These are phyloP conservation scores for Lagria hirta DNA, from an alignment of 2,888 invertebrate genomes.

Conservation along the genomic window DNA sequence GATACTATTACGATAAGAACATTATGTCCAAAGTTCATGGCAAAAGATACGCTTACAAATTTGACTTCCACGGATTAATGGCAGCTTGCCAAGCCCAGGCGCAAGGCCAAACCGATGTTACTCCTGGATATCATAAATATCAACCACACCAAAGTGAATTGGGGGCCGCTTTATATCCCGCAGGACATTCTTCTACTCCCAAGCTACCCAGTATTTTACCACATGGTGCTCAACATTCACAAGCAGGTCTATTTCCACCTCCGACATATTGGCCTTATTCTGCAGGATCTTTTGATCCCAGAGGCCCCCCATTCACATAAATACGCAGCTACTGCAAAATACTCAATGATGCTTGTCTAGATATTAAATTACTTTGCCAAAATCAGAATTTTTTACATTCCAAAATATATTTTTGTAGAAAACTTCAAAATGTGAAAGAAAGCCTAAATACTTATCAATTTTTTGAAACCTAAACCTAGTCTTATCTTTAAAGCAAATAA, in stretches of 20 bases:
- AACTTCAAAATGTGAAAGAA: too few relatives aligned
- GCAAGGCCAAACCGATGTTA: slow-evolving; percentile 59
- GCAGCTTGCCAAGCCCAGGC: slow-evolving; percentile 84
- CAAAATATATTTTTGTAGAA: slow-evolving; percentile 3
- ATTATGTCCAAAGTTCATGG: slow-evolving; percentile 99
- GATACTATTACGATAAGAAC: slow-evolving; percentile 99
- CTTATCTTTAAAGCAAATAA: too few relatives aligned
- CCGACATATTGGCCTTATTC: slow-evolving; percentile 59
- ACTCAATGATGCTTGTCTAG: too few relatives aligned
- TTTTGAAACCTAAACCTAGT: too few relatives aligned
- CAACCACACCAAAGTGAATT: slow-evolving; percentile 55
- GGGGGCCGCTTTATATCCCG: slow-evolving; percentile 51
- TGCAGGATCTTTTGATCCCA: slow-evolving; percentile 52
- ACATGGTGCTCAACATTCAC: slow-evolving; percentile 47
- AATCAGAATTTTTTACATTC: too few relatives aligned
- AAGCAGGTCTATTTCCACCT: slow-evolving; percentile 56
- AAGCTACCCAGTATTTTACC: slow-evolving; percentile 56
- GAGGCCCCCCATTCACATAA: slow-evolving; percentile 49
- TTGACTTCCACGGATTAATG: slow-evolving; percentile 96
- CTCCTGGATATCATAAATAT: slow-evolving; percentile 54
- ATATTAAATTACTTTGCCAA: too few relatives aligned
- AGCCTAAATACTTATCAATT: too few relatives aligned
- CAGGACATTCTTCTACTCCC: slow-evolving; percentile 43
- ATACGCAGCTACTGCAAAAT: too few relatives aligned
- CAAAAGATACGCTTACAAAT: slow-evolving; percentile 96